phyloP scores from a whole-genome alignment of 2,113 vertebrate species.

The Entelurus aequoreus region DNA sequence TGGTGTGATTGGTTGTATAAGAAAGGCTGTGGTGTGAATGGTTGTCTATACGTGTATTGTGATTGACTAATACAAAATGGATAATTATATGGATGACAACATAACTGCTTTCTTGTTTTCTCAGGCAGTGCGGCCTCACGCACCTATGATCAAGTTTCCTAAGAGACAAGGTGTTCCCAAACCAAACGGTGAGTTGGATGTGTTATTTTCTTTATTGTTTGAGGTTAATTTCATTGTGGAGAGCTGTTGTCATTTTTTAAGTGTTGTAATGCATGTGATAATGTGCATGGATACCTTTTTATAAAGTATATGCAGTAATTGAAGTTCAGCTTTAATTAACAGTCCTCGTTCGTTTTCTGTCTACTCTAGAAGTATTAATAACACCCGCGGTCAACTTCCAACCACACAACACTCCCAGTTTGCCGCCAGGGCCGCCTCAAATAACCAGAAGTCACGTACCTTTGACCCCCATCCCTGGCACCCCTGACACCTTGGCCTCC shows the following conservation, averaged over 20 bases:
- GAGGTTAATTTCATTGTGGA: too few species aligned
- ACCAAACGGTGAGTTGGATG: slow-evolving; percentile 66
- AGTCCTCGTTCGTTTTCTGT: not conserved
- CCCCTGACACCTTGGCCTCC: slow-evolving; percentile 60
- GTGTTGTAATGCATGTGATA: not conserved
- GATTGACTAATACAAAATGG: too few species aligned
- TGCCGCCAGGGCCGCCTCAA: slow-evolving; percentile 18
- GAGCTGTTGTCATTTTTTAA: not conserved
- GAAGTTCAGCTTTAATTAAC: not conserved
- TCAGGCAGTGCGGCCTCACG: slow-evolving; percentile 69
- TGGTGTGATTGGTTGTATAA: too few species aligned
- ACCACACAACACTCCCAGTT: slow-evolving; percentile 31
- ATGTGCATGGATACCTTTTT: too few species aligned
- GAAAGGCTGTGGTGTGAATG: too few species aligned
- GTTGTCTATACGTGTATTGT: too few species aligned
- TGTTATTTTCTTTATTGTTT: too few species aligned
- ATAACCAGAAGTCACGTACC: slow-evolving; percentile 43
- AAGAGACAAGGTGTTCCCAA: slow-evolving; percentile 46
- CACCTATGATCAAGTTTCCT: slow-evolving; percentile 77
- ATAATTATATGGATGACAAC: too few species aligned
- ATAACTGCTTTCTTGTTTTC: not conserved
- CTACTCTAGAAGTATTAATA: slow-evolving; percentile 61
- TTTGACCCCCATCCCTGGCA: slow-evolving; percentile 49
- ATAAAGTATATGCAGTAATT: not conserved
- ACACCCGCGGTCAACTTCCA: slow-evolving; percentile 30